Evolutionary conservation across 2,113 vertebrate species (phyloP), one percentile per base, ranked within the genome.

Genomic region (Leptocoma aspasia): DNA sequence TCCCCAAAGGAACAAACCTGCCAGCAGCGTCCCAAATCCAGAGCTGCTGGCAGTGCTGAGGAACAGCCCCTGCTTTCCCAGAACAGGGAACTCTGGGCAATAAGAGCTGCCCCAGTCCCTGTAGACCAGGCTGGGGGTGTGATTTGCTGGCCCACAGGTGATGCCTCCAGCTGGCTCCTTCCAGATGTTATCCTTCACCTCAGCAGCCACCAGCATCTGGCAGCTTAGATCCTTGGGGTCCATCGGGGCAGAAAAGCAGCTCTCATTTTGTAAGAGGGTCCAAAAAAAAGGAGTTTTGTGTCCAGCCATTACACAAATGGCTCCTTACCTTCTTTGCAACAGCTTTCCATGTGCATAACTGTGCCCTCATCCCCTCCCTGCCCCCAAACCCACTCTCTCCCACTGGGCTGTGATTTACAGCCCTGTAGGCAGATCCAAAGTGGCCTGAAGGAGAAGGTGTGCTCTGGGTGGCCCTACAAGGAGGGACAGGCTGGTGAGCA

Each of bases 281-380:
- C 26, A 18, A 30, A 64, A 49, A 49, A 69, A 27, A 24, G 0
- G 15, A 64, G 19, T 21, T 95, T 39, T 4, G 2, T 33, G 37
- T 11, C 41, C 80, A 64, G 17, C 8, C 23, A 13, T 30, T 44
- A n/a, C n/a, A n/a, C n/a, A n/a, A n/a, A n/a, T n/a, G n/a, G 33
- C 26, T 37, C 52, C 30, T 76, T 5, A 7, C 8, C 9, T 18
- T 21, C 35, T 42, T 28, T 42, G 20, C n/a, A n/a, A 7, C 11
- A 54, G 23, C 13, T 57, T 75, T 60, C 28, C 42, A 59, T 0
- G 2, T 11, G 15, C 8, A 1, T 1, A 17, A 15, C 7, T 26
- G 11, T 20, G 44, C 19, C 24, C 60, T 69, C 13, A 3, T 2
- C 16, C 47, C 23, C 28, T 5, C 39, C 33, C 24, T 3, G 5